phyloP scores from a whole-genome alignment of 2,888 invertebrate species.

The Acronicta alni region DNA sequence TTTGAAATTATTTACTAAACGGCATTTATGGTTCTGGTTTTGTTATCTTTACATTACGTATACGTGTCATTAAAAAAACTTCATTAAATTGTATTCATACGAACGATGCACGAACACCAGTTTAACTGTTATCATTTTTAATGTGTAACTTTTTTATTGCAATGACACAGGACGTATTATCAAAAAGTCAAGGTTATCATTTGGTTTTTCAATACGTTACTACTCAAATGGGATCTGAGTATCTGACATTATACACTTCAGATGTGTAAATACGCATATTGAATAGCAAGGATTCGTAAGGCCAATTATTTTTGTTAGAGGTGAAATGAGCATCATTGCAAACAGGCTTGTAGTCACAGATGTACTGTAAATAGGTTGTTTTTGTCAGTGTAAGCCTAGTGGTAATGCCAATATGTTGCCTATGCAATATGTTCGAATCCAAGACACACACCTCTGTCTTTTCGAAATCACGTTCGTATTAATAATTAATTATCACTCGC shows the following conservation, averaged over 20 bases:
- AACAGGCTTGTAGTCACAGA: not conserved
- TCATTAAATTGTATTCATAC: not conserved
- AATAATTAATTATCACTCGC: too few relatives aligned
- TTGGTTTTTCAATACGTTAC: constrained; percentile 11
- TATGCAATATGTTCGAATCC: too few relatives aligned
- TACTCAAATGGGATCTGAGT: not conserved
- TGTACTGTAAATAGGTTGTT: too few relatives aligned
- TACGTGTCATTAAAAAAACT: not conserved
- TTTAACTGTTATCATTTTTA: constrained; percentile 28
- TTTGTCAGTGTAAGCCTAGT: not conserved
- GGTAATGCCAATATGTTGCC: too few relatives aligned
- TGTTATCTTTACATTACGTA: not conserved
- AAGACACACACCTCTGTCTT: too few relatives aligned
- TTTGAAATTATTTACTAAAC: not conserved
- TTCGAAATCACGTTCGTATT: too few relatives aligned
- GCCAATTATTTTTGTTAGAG: not conserved
- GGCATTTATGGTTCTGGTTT: not conserved
- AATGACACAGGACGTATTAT: constrained; percentile 30
- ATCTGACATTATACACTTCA: not conserved
- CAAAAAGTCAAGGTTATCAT: constrained; percentile 37
- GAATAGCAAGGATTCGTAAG: not conserved
- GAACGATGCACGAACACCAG: constrained; percentile 16
- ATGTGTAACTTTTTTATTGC: constrained; percentile 18
- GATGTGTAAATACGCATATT: not conserved
- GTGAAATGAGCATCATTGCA: not conserved